Base-by-base conservation (phyloP, 2,113 vertebrate species). In the Strigops habroptila region DNA sequence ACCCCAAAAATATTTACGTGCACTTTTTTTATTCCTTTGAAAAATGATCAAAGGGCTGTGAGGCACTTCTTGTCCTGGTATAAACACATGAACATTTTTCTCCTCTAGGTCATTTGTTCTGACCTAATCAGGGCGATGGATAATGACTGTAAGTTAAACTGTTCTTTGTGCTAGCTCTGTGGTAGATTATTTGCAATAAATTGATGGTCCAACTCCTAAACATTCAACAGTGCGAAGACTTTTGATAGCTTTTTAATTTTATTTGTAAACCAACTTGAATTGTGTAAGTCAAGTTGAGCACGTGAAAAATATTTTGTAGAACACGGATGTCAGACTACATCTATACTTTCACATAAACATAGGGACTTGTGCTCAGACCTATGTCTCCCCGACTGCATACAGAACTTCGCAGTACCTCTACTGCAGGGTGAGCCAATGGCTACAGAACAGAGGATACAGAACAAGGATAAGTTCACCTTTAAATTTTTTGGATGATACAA, bases 51-150 rank as follows among this genome's bases (percentile, higher is more conserved):
- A 88, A 91, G 57, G 53, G 24, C 21, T 57, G 13, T 21, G 67
- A 94, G 57, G 51, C 35, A 57, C 19, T 76, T 89, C 60, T 69
- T 75, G 35, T 79, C 57, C 63, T 65, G 30, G 11, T 65, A 82
- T 43, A 87, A 82, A 91, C 23, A 81, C 25, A 70, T 0, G 3
- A 91, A 68, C 1, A 35, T 83, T 90, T 60, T 94, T 82, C 68
- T 78, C 16, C 41, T 64, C 71, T 52, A 68, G 71, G 71, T 95
- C 76, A 86, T 86, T 93, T 93, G n/a, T 68, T 93, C 71, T 83
- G 70, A 77, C 91, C 39, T 51, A 79, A 84, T 75, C 44, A 44
- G 75, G 27, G 17, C 37, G 70, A 75, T 74, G 52, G 63, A 77
- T 65, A 82, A 95, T 28, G 37, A 46, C 16, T 52, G 10, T 13